Base-by-base conservation (phyloP, 2,888 invertebrate genomes). In the Idaea straminata region DNA sequence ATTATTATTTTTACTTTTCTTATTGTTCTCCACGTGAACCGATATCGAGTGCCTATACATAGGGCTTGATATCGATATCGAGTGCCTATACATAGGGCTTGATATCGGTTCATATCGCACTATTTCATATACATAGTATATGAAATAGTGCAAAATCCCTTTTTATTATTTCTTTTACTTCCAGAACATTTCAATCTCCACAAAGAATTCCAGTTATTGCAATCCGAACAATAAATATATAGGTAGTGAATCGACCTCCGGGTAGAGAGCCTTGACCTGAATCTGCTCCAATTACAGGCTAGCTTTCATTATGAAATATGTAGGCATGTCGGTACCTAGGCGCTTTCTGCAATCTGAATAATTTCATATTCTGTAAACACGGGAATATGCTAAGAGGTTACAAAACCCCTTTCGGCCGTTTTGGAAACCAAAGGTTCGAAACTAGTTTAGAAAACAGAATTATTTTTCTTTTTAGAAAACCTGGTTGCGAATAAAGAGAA, bases 201-300 rank as follows among this genome's bases (percentile, higher is more conserved):
- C 13, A 16, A 59, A 59, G 59, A 16, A 59, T 59, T 59, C 34
- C 13, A 59, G 59, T 59, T 59, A 59, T 16, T 16, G 16, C 58
- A 59, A 25, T 59, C 25, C 59, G 34, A 59, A 15, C 16, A 16
- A 59, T 16, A 58, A 58, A 2, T 15, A 25, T 59, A 59, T 58
- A 58, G 15, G 58, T 58, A 58, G 58, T 16, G n/a, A 16, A 34
- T 6, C 59, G 59, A 59, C 59, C 59, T 59, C 34, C 59, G 59
- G 34, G 25, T 59, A 16, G 16, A 72, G 77, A 78, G 75, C 77
- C 77, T 76, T 77, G 73, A 69, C 60, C 71, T 76, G 69, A 68
- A 74, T 74, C 71, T 72, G 71, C 63, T 69, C 72, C 71, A 72
- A 72, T 71, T 74, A 77, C 75, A 77, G 60, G 59, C 13, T 58